phyloP scores from a whole-genome alignment of 2,888 invertebrate genomes.

The Trichogramma evanescens region DNA sequence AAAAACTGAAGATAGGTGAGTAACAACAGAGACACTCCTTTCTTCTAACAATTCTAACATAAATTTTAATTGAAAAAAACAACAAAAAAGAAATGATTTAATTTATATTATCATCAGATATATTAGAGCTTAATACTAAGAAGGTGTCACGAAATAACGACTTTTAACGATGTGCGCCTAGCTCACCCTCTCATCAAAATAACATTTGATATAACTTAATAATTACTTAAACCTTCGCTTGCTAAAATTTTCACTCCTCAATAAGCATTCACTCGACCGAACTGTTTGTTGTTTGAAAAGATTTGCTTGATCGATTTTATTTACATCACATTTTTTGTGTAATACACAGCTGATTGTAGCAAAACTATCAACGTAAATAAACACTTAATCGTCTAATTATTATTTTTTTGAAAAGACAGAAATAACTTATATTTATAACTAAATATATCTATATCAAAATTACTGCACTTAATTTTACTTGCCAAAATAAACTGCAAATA shows the following conservation, averaged over 20 bases:
- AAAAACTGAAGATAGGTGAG: conserved; percentile 26
- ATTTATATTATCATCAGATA: conserved; percentile 27
- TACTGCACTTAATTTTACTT: too few relatives aligned
- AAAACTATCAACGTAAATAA: conserved; percentile 3
- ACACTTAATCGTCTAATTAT: background rate
- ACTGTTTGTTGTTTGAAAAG: conserved; percentile 33
- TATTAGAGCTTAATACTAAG: conserved; percentile 35
- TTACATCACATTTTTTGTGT: background rate
- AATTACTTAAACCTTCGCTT: conserved; percentile 22
- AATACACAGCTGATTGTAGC: background rate
- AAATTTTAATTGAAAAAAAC: conserved; percentile 27
- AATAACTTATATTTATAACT: background rate
- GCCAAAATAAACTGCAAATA: too few relatives aligned
- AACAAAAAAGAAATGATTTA: conserved; percentile 30
- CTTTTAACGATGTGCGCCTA: conserved; percentile 11
- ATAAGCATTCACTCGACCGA: conserved; percentile 22
- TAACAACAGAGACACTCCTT: conserved; percentile 26
- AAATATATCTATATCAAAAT: background rate
- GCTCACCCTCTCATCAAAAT: conserved; percentile 16
- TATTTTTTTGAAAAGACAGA: background rate
- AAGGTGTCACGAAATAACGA: conserved; percentile 31
- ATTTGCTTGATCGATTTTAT: conserved; percentile 1
- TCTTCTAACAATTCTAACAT: conserved; percentile 25
- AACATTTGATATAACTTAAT: conserved; percentile 27
- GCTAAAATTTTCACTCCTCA: conserved; percentile 23